Evolutionary conservation across 2,113 vertebrate genomes (phyloP).

Genomic region (Trematocara nigrifrons): DNA sequence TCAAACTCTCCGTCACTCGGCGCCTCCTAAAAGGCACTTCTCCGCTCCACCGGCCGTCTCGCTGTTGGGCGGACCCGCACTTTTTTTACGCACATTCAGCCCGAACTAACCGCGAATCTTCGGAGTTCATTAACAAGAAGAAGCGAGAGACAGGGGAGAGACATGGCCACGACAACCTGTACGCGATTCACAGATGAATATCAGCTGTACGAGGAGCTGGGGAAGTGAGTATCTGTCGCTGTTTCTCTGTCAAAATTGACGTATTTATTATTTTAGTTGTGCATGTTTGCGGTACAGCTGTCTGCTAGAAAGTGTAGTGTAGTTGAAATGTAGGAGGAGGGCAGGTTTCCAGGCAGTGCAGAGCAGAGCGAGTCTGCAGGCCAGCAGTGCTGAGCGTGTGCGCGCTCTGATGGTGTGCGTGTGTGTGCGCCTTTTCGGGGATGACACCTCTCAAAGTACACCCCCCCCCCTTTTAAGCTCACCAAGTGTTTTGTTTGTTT

Average conservation of each 20-base stretch:
- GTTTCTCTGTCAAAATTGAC: background rate
- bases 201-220: constrained; percentile 94
- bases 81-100: background rate
- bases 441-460: constrained; percentile 44
- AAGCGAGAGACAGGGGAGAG: constrained; percentile 43
- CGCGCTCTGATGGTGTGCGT: background rate
- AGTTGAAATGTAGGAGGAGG: background rate
- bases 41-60: constrained; percentile 18
- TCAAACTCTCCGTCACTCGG: constrained; percentile 18
- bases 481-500: background rate
- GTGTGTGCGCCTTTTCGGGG: constrained; percentile 13
- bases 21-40: background rate
- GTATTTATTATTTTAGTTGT: background rate
- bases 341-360: background rate
- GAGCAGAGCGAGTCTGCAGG: background rate
- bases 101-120: background rate
- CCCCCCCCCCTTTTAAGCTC: background rate
- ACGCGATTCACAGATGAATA: constrained; percentile 93
- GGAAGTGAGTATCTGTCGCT: constrained; percentile 80
- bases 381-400: background rate
- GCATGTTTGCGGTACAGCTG: background rate
- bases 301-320: rapidly evolving
- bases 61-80: constrained; percentile 37
- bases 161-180: constrained; percentile 91
- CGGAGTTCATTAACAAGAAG: constrained; percentile 6